These are phyloP conservation scores for Neolamprologus longior DNA, from an alignment of 2,113 vertebrate genomes.

Conservation along the genomic window DNA sequence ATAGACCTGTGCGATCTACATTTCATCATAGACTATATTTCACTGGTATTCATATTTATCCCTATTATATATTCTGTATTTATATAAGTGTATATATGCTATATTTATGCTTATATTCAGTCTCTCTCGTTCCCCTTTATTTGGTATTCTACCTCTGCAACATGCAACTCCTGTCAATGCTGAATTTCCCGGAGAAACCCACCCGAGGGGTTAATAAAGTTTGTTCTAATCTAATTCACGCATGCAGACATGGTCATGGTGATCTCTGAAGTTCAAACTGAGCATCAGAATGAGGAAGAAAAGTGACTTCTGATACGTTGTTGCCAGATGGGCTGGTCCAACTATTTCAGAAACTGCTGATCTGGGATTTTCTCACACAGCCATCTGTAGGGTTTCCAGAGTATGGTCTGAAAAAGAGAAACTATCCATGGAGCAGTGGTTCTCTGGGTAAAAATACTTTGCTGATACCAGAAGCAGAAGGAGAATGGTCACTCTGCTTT, in stretches of 20 bases:
- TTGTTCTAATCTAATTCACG: not conserved
- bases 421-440: not conserved
- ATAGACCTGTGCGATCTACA: not conserved
- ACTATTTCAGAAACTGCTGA: not conserved
- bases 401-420: not conserved
- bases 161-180: not conserved
- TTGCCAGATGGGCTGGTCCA: not conserved
- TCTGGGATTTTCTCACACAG: not conserved
- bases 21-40: not conserved
- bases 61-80: not conserved
- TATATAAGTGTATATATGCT: not conserved
- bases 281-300: not conserved
- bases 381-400: not conserved
- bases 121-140: not conserved
- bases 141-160: not conserved
- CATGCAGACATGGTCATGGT: not conserved
- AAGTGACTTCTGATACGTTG: not conserved
- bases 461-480: not conserved
- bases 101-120: not conserved
- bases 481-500: not conserved
- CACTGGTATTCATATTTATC: not conserved
- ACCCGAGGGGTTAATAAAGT: not conserved
- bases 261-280: not conserved
- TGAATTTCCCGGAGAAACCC: not conserved
- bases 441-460: not conserved